These are phyloP conservation scores for Catocala sponsa DNA, from an alignment of 2,888 invertebrate genomes.

Conservation along the genomic window DNA sequence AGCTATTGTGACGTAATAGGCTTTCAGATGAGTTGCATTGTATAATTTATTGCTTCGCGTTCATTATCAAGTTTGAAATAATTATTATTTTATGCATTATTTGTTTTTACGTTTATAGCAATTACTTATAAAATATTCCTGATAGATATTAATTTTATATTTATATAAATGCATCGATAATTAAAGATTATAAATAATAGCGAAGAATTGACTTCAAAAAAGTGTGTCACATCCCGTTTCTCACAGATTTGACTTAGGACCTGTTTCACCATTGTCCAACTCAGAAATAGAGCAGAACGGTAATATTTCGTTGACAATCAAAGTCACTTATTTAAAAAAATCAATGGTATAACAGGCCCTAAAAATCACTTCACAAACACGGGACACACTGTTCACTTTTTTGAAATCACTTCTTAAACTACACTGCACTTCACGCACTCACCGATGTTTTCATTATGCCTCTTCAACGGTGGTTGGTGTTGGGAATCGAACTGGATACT, in stretches of 20 bases:
- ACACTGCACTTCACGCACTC: conserved; percentile 77
- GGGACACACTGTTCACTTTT: conserved; percentile 74
- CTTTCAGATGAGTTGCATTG: conserved; percentile 26
- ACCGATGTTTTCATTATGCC: conserved; percentile 85
- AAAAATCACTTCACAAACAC: conserved; percentile 60
- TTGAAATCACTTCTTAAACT: conserved; percentile 79
- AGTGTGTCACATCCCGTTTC: conserved; percentile 67
- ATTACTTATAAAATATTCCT: neutral
- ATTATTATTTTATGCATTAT: conserved; percentile 1
- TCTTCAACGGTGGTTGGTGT: conserved; percentile 82
- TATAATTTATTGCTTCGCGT: conserved; percentile 17
- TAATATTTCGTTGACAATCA: conserved; percentile 12
- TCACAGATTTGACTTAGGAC: conserved; percentile 35
- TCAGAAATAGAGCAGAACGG: conserved; percentile 30
- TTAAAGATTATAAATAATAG: conserved; percentile 13
- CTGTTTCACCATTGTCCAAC: conserved; percentile 49
- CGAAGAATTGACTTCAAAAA: conserved; percentile 81
- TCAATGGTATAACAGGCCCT: conserved; percentile 51
- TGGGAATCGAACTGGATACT: conserved; percentile 86
- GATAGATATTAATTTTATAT: neutral
- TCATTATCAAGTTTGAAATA: conserved; percentile 14
- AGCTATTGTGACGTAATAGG: conserved; percentile 69
- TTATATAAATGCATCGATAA: neutral
- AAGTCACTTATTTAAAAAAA: conserved; percentile 15
- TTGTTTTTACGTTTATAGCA: conserved; percentile 2